Base-by-base conservation (phyloP, 1,140 invertebrate species). In the Drosophila orosa region DNA sequence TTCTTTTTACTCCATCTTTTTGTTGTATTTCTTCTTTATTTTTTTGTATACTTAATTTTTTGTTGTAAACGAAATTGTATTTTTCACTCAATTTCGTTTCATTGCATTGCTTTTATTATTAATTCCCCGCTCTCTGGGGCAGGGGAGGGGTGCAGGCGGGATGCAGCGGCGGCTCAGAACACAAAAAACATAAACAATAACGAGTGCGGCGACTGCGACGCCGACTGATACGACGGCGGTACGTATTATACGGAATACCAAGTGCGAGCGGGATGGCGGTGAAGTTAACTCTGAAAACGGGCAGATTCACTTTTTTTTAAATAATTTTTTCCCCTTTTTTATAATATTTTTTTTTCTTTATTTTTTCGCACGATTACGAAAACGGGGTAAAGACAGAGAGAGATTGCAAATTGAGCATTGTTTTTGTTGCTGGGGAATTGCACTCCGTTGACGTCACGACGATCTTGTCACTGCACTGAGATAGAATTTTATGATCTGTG, bases 121-220 rank as follows among this genome's bases (percentile, higher is more conserved):
- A 37, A 47, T 72, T 79, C 71, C 80, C 85, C 85, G 74, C 78
- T 80, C 81, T 78, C 37, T n/a, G 48, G 19, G 40, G 22, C 67
- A 27, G 61, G 66, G 63, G 33, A 25, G 57, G 27, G n/a, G 19
- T 24, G 50, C 17, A 17, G 47, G 47, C 15, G 45, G 47, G 47
- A 29, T 48, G 50, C 50, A n/a, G 31, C 50, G n/a, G 50, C 31
- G 31, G 80, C 80, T 79, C 80, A 86, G 82, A 86, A 86, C 82
- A 87, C 79, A 81, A 83, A 87, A 83, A 86, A 86, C 79, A 86
- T 86, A 86, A 86, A 86, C 83, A 86, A 87, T 87, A 81, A 69
- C 78, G 80, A 78, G 59, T 75, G 71, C 79, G 63, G 37, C 81
- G 63, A 39, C 74, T 35, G 39, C 67, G 73, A 58, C 57, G 66